Evolutionary conservation across 2,113 vertebrate species (phyloP), one percentile per base, ranked within the genome.

Genomic region (Solea solea): DNA sequence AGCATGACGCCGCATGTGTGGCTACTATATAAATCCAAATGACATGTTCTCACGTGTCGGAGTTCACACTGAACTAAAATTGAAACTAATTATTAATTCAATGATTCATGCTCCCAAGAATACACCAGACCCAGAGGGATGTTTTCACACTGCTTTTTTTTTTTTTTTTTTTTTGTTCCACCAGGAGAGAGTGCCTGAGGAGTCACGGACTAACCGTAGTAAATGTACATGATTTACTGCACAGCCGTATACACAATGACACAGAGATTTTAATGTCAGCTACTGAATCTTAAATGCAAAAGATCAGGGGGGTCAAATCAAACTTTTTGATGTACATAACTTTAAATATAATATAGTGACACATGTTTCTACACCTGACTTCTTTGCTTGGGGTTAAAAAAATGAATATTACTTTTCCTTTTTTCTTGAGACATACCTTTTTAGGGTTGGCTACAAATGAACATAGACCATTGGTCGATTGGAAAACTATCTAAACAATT

Each of bases 401-500:
- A 21, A 21, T 21, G 21, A 21, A 21, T 21, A 21, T 21, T 21
- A 21, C 13, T 34, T 34, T 70, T 21, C 44, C 48, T 6, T 61
- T 76, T 61, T 49, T 63, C 39, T 46, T 13, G 25, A 76, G 68
- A 74, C 57, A 66, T 64, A 41, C 78, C 78, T 84, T 82, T 76
- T 84, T 82, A 64, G 81, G 82, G 78, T 72, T 77, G 70, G 51
- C 42, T 86, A 57, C 44, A 63, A 53, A 14, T 48, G 46, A 69
- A 61, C 51, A 78, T 68, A 11, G 46, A 27, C 69, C 52, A 64
- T 9, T 74, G 62, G 72, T 68, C 68, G 28, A 74, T 60, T 83
- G 66, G 73, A 77, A 85, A 90, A 83, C 77, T 88, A 88, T 89
- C 74, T 86, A 80, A 89, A 88, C 86, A 86, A 86, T 86, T 86